Percentiles rank a stretch among this genome's conserved stretches.
phyloP scores from a whole-genome alignment of 2,797 vertebrate species.

The Sebastes oblongus region DNA sequence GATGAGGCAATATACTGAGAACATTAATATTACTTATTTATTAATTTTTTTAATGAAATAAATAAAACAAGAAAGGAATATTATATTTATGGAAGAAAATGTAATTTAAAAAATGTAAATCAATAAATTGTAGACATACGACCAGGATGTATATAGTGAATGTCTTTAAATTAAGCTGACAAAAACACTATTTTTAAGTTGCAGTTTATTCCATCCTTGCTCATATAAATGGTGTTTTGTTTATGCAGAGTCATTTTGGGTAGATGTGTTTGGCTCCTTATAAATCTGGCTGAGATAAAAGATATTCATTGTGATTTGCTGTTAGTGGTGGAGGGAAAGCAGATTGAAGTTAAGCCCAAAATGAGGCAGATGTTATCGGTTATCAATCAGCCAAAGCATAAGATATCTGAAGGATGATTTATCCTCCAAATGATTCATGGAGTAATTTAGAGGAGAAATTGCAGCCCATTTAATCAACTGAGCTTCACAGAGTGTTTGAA shows the following conservation, averaged over 20 bases:
- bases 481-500: slow-evolving; percentile 29
- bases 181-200: neutral
- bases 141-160: neutral
- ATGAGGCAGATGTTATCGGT: slow-evolving; percentile 50
- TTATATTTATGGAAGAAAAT: too few relatives aligned
- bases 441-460: slow-evolving; percentile 35
- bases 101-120: neutral
- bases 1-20: neutral
- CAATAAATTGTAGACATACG: neutral
- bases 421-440: slow-evolving; percentile 44
- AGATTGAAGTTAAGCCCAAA: slow-evolving; percentile 18
- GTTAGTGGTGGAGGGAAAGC: neutral
- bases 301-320: slow-evolving; percentile 3
- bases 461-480: slow-evolving; percentile 36
- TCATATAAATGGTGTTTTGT: neutral
- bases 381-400: slow-evolving; percentile 12
- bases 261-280: neutral
- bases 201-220: neutral
- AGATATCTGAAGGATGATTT: slow-evolving; percentile 37
- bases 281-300: neutral
- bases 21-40: neutral
- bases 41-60: neutral
- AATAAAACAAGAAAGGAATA: neutral
- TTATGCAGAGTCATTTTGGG: neutral
- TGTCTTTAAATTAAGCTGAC: neutral